Evolutionary conservation across 2,113 vertebrate species (phyloP).

Genomic region (Neotoma lepida): DNA sequence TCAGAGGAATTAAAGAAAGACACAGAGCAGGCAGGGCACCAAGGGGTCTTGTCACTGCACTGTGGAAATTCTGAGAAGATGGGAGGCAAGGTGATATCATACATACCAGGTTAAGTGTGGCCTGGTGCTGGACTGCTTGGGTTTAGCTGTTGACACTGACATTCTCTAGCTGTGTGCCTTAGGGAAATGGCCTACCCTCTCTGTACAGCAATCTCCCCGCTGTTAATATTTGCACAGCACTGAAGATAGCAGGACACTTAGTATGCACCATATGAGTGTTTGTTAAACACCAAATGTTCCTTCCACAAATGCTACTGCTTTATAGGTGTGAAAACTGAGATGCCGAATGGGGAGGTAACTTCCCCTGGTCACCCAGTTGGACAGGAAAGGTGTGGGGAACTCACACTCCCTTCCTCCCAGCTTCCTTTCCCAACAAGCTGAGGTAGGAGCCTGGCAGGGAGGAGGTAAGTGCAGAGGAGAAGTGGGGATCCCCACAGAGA

Average conservation of each 20-base stretch:
- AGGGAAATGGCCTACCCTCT: background rate
- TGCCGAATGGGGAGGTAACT: background rate
- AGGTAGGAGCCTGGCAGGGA: background rate
- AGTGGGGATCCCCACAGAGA: background rate
- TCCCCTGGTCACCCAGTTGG: too few relatives aligned
- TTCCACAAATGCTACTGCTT: background rate
- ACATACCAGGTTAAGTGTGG: background rate
- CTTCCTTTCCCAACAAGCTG: background rate
- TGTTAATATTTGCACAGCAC: slow-evolving; percentile 1
- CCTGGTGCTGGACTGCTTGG: too few relatives aligned
- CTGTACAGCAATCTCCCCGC: background rate
- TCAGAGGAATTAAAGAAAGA: background rate
- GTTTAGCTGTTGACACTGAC: background rate
- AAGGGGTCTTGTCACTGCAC: background rate
- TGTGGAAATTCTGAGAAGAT: background rate
- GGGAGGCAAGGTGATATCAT: background rate
- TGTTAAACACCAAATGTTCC: background rate
- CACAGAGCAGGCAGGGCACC: background rate
- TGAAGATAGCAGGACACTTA: background rate
- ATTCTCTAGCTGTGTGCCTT: background rate
- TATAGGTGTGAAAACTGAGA: background rate
- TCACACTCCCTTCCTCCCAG: background rate
- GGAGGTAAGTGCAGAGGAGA: background rate
- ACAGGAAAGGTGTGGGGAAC: too few relatives aligned
- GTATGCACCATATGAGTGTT: background rate